These are phyloP conservation scores for Bombus confusus DNA, from an alignment of 1,140 invertebrate species.

Conservation along the genomic window DNA sequence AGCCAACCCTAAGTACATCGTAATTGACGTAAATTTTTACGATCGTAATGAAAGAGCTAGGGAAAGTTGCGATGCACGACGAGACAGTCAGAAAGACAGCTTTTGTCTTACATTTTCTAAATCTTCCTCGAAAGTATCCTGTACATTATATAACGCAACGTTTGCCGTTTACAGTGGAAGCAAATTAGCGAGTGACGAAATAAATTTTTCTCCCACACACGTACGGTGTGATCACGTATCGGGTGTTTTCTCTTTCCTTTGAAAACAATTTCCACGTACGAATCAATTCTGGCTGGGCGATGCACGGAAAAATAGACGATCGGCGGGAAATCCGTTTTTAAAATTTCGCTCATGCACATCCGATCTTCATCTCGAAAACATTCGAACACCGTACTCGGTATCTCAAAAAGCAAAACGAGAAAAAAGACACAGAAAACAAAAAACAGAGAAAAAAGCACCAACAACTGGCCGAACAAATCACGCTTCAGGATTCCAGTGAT, in stretches of 20 bases:
- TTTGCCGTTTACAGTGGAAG: neutral
- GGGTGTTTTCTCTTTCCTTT: neutral
- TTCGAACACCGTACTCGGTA: neutral
- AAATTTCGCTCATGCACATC: neutral
- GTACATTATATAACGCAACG: too few species aligned
- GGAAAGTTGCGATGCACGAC: too few species aligned
- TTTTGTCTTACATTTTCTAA: neutral
- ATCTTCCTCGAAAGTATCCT: neutral
- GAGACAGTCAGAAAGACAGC: too few species aligned
- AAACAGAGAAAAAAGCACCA: neutral
- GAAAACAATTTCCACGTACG: constrained; percentile 8
- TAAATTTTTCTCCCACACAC: neutral
- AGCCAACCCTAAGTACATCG: too few species aligned
- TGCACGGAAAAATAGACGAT: constrained; percentile 3
- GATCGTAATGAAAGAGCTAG: too few species aligned
- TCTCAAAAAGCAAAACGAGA: neutral
- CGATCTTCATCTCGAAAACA: constrained; percentile 17
- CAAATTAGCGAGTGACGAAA: neutral
- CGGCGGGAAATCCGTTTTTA: constrained; percentile 8
- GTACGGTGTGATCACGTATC: neutral
- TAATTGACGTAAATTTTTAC: too few species aligned
- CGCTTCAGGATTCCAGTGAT: neutral
- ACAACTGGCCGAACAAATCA: constrained; percentile 6
- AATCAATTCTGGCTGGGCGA: neutral
- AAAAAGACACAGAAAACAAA: neutral